phyloP scores from a whole-genome alignment of 1,140 invertebrate species.

The Matsumurasca onukii region DNA sequence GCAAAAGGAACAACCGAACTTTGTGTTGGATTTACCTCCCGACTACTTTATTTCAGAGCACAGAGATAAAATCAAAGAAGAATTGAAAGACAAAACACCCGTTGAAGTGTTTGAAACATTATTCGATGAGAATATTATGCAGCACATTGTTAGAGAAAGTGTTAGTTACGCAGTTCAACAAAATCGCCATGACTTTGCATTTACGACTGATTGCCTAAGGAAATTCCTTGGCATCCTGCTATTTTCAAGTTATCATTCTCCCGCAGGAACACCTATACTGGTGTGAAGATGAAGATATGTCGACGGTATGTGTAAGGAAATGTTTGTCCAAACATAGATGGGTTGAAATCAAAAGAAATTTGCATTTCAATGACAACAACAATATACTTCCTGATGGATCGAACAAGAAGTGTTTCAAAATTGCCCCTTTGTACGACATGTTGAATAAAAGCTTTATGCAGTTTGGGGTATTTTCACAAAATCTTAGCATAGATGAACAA shows the following conservation, averaged over 20 bases:
- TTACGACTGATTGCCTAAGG: conserved; percentile 5
- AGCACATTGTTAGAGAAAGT: neutral
- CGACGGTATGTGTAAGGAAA: conserved; percentile 23
- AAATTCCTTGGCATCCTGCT: conserved; percentile 24
- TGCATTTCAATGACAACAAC: conserved; percentile 32
- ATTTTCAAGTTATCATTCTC: conserved; percentile 13
- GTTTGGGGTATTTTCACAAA: conserved; percentile 33
- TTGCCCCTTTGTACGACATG: conserved; percentile 20
- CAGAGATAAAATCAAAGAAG: neutral
- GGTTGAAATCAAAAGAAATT: conserved; percentile 27
- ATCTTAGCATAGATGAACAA: conserved; percentile 34
- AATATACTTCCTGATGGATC: conserved; percentile 26
- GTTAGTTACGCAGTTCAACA: neutral
- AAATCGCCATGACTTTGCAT: neutral
- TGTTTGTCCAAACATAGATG: conserved; percentile 18
- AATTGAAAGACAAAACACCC: neutral
- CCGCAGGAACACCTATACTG: conserved; percentile 26
- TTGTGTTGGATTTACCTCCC: neutral
- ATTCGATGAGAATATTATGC: neutral
- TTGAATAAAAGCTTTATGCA: conserved; percentile 32
- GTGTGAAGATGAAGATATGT: conserved; percentile 26
- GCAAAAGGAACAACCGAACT: conserved; percentile 12
- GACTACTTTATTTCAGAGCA: neutral
- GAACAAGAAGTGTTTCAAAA: conserved; percentile 29
- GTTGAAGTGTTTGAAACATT: neutral